Evolutionary conservation across 1,140 invertebrate species (phyloP), one percentile per base, ranked within the genome.

Genomic region (Sminthurinus signatus): DNA sequence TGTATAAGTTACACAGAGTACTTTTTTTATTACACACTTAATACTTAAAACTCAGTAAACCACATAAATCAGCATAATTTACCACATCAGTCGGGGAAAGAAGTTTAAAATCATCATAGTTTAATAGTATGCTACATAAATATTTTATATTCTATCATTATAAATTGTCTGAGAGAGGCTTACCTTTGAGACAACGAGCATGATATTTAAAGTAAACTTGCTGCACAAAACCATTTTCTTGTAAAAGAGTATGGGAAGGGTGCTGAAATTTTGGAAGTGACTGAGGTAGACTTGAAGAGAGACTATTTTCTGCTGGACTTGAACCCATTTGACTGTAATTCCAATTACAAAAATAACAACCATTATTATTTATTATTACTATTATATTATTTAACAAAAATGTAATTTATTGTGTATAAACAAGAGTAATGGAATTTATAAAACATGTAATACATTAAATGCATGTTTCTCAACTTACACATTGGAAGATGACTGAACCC

Each of bases 221-320:
- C 77, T 97, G 96, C 15, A 94, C 95, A 79, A 98, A 99, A 72
- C 93, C 91, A 76, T 97, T 97, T 78, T 98, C 93, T 73, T 94
- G 88, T n/a, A 98, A 83, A 68, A 98, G 80, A 28, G 91, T 84
- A 79, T 98, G 93, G 74, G 92, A 96, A 32, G 95, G 94, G 81
- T 98, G 95, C 76, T 96, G 92, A 82, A 97, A 96, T 28, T 84
- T 81, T 19, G 92, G 92, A 74, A 96, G 80, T 50, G 91, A 86
- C 75, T 89, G 86, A 2, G 87, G 86, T 44, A 71, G 63, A 48
- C 70, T 71, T 2, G 69, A 69, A 8, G 80, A 79, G 31, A 78
- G 76, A 64, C 78, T 79, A 56, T 79, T 54, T 28, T 46, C 60
- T 42, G 44, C 51, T 39, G 85, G 83, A 71, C 86, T 65, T 31